Evolutionary conservation across 2,113 vertebrate genomes (phyloP), one percentile per base, ranked within the genome.

Genomic region (Melanostigma gelatinosum): DNA sequence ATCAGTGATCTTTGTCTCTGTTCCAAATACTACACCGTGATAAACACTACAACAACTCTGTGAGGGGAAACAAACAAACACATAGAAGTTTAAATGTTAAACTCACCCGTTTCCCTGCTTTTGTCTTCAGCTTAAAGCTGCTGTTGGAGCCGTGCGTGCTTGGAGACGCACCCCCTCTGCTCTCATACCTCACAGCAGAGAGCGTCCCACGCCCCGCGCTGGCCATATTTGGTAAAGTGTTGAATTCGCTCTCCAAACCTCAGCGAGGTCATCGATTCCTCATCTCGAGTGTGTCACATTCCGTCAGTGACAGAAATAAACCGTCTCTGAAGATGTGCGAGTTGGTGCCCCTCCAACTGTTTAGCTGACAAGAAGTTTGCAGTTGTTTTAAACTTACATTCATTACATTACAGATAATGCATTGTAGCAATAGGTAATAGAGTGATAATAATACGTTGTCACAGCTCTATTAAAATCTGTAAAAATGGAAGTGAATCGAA

Each of bases 221-320:
- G 70, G 34, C 94, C 91, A 20, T 91, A 94, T 93, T 89, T 93
- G 91, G 91, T 88, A 65, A 79, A 63, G 77, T 40, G 48, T 40
- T 82, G 82, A 80, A 90, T 27, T 2, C 46, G 24, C 0, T 69
- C 44, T 54, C 38, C 29, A 13, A 24, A 42, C 62, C 72, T 18
- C n/a, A 1, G 13, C 46, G 8, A 63, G 63, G 75, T 54, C 75
- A 42, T 58, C 11, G 29, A 50, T 73, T 75, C 71, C 67, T 64
- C 55, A 40, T 38, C 22, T 65, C 32, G 36, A 40, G 40, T 46
- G 20, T 3, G 15, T 79, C 57, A 36, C 3, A 24, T 18, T 73
- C 15, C 55, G 69, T 42, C 60, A 15, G n/a, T 4, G 16, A 29
- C 8, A 3, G 2, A 46, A 18, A 48, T 48, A 6, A 18, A 48